These are phyloP conservation scores for Cyphomyrmex costatus DNA, from an alignment of 1,140 invertebrate species.

Conservation along the genomic window DNA sequence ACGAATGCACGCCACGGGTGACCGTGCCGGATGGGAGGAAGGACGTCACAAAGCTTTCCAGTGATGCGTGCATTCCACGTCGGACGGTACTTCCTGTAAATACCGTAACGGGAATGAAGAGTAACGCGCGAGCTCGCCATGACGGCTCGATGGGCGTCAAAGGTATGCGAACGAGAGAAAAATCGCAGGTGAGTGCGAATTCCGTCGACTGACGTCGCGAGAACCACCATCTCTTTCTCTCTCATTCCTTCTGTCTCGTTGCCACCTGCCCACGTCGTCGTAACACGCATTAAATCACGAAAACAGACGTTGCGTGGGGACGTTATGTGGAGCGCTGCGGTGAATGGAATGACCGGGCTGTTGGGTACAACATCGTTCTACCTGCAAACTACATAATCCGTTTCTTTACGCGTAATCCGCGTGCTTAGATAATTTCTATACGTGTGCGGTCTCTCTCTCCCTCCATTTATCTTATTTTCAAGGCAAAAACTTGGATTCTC, in stretches of 20 bases:
- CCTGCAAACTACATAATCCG: conserved; percentile 38
- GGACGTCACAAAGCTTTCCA: conserved; percentile 27
- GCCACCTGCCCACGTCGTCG: conserved; percentile 54
- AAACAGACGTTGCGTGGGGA: conserved; percentile 71
- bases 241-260: background rate
- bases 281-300: conserved; percentile 66
- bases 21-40: conserved; percentile 6
- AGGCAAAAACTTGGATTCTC: background rate
- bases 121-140: background rate
- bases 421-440: background rate
- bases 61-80: conserved; percentile 53
- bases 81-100: conserved; percentile 35
- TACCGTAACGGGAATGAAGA: conserved; percentile 47
- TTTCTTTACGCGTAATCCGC: conserved; percentile 37
- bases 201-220: conserved; percentile 26
- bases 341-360: conserved; percentile 49
- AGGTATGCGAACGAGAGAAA: conserved; percentile 11
- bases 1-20: conserved; percentile 21
- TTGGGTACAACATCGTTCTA: conserved; percentile 13
- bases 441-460: background rate
- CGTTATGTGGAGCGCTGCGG: conserved; percentile 64
- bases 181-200: conserved; percentile 28
- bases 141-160: background rate
- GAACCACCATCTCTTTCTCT: background rate
- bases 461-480: background rate